Evolutionary conservation across 2,797 vertebrate species (phyloP).

Genomic region (Muscicapa comitata): DNA sequence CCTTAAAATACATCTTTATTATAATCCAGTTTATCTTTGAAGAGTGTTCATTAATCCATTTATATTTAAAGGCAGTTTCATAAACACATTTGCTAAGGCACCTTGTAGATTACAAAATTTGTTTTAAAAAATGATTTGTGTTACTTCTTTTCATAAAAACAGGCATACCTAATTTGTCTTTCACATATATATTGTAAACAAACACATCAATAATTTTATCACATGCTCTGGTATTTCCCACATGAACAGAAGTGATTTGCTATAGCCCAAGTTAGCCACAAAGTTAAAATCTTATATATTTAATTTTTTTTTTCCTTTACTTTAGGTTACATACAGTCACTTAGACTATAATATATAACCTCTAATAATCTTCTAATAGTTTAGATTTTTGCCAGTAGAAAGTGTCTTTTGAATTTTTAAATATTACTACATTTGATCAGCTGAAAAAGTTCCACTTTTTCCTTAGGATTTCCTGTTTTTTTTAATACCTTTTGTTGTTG

Average conservation of each 20-base stretch:
- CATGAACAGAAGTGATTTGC: background rate
- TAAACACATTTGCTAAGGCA: background rate
- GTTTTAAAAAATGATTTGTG: background rate
- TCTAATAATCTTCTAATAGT: background rate
- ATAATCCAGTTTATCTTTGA: constrained; percentile 4
- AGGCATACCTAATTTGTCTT: background rate
- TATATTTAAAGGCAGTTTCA: no score
- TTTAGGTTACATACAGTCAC: background rate
- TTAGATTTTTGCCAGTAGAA: background rate
- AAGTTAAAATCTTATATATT: background rate
- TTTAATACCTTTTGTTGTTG: background rate
- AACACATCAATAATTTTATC: background rate
- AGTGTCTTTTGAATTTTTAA: background rate
- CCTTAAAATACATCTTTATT: background rate
- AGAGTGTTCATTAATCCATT: background rate
- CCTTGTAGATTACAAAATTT: background rate
- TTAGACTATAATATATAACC: background rate
- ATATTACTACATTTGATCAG: background rate
- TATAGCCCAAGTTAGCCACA: background rate
- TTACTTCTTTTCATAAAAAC: background rate
- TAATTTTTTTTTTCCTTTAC: background rate
- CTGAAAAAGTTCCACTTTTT: background rate
- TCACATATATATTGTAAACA: background rate
- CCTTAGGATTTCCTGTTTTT: background rate
- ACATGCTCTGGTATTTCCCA: background rate